Percentiles rank a stretch among this genome's conserved stretches.
Conservation (phyloP, 2,888 invertebrate species). For the Gymnocheta viridis region DNA sequence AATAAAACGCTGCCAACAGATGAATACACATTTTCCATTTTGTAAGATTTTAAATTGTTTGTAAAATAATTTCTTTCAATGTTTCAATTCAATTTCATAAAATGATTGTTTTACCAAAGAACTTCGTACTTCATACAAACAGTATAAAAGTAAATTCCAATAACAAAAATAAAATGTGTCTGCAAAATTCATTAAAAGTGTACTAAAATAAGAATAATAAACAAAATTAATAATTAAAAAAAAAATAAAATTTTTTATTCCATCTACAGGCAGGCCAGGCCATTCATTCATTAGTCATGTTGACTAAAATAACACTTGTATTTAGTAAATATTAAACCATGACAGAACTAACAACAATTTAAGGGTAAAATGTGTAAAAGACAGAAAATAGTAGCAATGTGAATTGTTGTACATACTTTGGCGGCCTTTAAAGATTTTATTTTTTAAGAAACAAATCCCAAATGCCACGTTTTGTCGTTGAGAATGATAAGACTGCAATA, state of each 20-base stretch:
- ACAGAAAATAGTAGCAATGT: background rate
- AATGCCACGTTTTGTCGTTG: too few species aligned
- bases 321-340: constrained; percentile 27
- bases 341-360: constrained; percentile 26
- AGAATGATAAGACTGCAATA: too few species aligned
- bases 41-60: background rate
- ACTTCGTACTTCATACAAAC: background rate
- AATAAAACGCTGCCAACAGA: constrained; percentile 6
- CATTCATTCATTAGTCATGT: constrained; percentile 59
- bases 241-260: constrained; percentile 42
- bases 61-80: constrained; percentile 8
- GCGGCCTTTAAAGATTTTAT: too few species aligned
- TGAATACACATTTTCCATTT: background rate
- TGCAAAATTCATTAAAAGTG: constrained; percentile 65
- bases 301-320: constrained; percentile 18
- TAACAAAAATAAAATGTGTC: constrained; percentile 47
- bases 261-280: background rate
- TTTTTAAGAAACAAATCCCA: too few species aligned
- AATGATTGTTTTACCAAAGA: constrained; percentile 27
- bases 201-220: constrained; percentile 8
- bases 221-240: constrained; percentile 5
- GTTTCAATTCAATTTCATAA: constrained; percentile 31
- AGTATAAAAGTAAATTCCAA: constrained; percentile 38
- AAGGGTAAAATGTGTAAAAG: constrained; percentile 6
- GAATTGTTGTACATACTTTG: too few species aligned